phyloP scores from a whole-genome alignment of 2,888 invertebrate genomes.

The Eremobia ochroleuca region DNA sequence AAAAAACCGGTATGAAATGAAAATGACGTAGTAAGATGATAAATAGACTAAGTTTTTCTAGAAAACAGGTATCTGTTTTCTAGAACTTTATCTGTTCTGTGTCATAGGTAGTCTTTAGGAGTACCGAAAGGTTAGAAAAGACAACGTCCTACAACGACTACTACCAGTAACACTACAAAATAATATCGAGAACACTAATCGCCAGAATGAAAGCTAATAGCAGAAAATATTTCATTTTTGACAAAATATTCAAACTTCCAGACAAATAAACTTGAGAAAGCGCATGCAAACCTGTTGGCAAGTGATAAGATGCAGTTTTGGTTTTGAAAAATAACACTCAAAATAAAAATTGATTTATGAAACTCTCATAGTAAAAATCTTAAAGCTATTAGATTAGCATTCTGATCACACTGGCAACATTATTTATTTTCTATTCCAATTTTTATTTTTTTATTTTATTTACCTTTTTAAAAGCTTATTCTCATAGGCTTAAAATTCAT shows the following conservation, averaged over 20 bases:
- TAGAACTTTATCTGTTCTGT: too few relatives aligned
- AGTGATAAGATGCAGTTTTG: not conserved
- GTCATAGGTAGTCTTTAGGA: not conserved
- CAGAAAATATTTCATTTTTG: not conserved
- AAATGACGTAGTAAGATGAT: not conserved
- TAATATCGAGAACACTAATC: not conserved
- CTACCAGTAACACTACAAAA: not conserved
- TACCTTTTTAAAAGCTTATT: not conserved
- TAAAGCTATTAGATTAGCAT: not conserved
- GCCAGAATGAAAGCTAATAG: not conserved
- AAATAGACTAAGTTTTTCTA: not conserved
- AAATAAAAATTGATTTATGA: not conserved
- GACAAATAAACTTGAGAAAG: not conserved
- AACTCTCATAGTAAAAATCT: not conserved
- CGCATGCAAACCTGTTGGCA: not conserved
- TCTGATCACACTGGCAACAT: not conserved
- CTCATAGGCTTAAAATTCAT: not conserved
- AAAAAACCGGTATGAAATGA: not conserved
- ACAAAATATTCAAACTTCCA: not conserved
- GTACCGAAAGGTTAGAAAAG: not conserved
- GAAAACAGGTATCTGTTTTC: not conserved
- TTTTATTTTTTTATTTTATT: too few relatives aligned
- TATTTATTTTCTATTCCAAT: constrained; percentile 6
- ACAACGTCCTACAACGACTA: not conserved
- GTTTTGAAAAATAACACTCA: not conserved